phyloP scores from a whole-genome alignment of 2,888 invertebrate genomes.

The Sinelater perroti region DNA sequence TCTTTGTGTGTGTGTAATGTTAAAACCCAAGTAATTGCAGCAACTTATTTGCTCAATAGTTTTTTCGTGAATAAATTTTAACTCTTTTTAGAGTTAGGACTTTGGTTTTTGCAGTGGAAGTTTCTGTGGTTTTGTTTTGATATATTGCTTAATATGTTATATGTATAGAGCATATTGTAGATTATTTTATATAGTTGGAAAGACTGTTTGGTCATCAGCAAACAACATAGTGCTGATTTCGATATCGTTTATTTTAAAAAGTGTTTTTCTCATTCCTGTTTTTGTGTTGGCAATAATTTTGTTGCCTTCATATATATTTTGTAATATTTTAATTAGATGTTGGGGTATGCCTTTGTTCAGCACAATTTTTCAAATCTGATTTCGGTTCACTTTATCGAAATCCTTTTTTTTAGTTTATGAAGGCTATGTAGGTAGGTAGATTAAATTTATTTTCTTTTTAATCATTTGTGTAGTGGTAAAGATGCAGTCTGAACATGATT shows the following conservation, averaged over 20 bases:
- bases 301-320: conserved; percentile 5
- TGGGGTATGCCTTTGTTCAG: not conserved
- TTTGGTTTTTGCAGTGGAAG: no score
- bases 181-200: conserved; percentile 1
- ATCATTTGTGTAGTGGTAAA: conserved; percentile 5
- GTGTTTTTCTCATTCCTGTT: not conserved
- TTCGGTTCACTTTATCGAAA: conserved; percentile 5
- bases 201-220: conserved; percentile 5
- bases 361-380: not conserved
- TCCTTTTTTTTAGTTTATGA: conserved; percentile 4
- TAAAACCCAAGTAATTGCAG: no score
- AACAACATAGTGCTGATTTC: not conserved
- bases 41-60: no score
- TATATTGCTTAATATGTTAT: no score
- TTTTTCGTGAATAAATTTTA: no score
- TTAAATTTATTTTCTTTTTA: conserved; percentile 4
- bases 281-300: not conserved
- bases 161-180: conserved; percentile 5
- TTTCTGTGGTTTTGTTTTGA: no score
- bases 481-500: conserved; percentile 4
- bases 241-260: not conserved
- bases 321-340: not conserved
- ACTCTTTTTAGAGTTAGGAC: no score
- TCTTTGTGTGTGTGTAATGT: no score
- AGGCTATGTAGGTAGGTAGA: conserved; percentile 2